Evolutionary conservation across 2,113 vertebrate species (phyloP), one percentile per base, ranked within the genome.

Genomic region (Melanostigma gelatinosum): DNA sequence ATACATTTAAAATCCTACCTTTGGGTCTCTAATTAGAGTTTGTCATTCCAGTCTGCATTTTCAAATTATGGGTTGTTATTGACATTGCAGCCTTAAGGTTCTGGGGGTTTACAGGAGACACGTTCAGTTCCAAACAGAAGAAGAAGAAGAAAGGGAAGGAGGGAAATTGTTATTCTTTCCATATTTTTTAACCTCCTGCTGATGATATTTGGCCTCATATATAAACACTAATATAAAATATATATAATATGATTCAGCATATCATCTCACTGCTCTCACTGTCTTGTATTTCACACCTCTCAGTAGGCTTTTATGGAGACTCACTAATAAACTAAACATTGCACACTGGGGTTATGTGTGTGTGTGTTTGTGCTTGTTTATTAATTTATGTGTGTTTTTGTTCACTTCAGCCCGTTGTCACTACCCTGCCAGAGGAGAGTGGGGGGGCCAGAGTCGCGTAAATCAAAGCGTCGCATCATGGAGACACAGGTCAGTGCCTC

Each of bases 401-500:
- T 76, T 67, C 63, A 1, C 74, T 75, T 44, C 88, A 96, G 95
- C 92, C 95, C 94, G 11, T 76, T 93, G 93, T 95, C 94, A 78
- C 89, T 94, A 58, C 88, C 94, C 65, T 95, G 94, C 84, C 95
- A 95, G 84, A 94, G 94, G 87, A 93, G 91, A 93, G 79, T 72
- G 7, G 93, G 74, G 58, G 94, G 90, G 48, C 54, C 88, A 0
- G 95, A 95, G 79, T 79, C 93, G 0, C 95, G 94, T 64, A 96
- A 96, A 93, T 94, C 94, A 79, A 95, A 95, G 89, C 94, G 94
- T 3, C 94, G 95, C 89, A 93, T 95, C 87, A 89, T 87, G 15
- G 95, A 96, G 92, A 94, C 95, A 84, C 94, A 96, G 95, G 95
- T 96, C 93, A 94, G 94, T 90, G 82, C 78, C 22, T 91, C 84